Evolutionary conservation across 30 jellyfish, hydroid and myxozoan genomes (phyloP).

Genomic region (Rhopilema esculentum): DNA sequence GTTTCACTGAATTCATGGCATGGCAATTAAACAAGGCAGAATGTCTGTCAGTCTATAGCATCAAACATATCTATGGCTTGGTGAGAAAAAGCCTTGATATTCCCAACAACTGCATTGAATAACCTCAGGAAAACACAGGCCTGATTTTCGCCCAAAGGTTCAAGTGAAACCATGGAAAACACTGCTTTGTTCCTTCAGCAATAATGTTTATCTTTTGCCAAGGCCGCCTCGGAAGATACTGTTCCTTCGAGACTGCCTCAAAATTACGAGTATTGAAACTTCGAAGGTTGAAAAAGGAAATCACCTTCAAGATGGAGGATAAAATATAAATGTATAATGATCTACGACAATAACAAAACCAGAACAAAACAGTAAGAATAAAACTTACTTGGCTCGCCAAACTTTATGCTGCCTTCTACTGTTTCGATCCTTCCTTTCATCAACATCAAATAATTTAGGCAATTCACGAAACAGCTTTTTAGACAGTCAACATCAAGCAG

Average conservation of each 20-base stretch:
- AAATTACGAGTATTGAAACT: no score
- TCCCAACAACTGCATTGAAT: background rate
- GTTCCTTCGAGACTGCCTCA: no score
- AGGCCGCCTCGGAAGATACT: background rate
- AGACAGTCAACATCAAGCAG: background rate
- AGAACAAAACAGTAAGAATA: background rate
- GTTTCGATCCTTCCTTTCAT: no score
- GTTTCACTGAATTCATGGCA: background rate
- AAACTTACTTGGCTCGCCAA: background rate
- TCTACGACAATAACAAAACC: background rate
- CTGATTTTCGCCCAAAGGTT: background rate
- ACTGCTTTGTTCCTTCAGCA: background rate
- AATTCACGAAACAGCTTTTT: background rate
- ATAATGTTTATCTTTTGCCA: background rate
- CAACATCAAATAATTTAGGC: background rate
- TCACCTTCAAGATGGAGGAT: background rate
- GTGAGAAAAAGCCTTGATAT: no score
- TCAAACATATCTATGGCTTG: no score
- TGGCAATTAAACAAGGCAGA: background rate
- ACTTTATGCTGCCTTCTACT: no score
- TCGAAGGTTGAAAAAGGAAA: background rate
- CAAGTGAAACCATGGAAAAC: background rate
- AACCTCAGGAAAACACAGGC: background rate
- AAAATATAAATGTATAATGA: no score
- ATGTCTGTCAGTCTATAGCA: background rate